Percentiles rank a stretch among this genome's conserved stretches.
Evolutionary conservation across 2,797 vertebrate species (phyloP).

Genomic region (Periophthalmus magnuspinnatus): DNA sequence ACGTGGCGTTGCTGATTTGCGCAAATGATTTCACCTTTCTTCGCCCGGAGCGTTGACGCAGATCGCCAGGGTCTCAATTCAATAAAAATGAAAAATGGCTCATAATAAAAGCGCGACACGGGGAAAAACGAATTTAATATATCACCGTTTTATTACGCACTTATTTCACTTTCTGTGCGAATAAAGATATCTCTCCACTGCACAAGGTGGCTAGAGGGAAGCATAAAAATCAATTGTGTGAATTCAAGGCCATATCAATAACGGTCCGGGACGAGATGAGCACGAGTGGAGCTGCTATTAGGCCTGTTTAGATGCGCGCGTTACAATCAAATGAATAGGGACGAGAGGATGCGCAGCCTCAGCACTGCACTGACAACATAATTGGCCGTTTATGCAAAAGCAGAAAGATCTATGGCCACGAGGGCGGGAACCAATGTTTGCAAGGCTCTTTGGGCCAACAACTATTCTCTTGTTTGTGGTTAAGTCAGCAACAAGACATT

Average conservation of each 20-base stretch:
- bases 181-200: constrained; percentile 83
- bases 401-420: constrained; percentile 46
- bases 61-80: constrained; percentile 78
- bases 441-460: constrained; percentile 24
- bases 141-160: constrained; percentile 86
- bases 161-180: constrained; percentile 83
- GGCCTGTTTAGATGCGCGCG: constrained; percentile 67
- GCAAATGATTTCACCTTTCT: constrained; percentile 79
- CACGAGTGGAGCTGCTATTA: constrained; percentile 60
- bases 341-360: constrained; percentile 44
- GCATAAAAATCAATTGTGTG: constrained; percentile 86
- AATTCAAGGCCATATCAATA: constrained; percentile 81
- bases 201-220: constrained; percentile 81
- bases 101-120: constrained; percentile 83
- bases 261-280: constrained; percentile 57
- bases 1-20: constrained; percentile 54
- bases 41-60: constrained; percentile 66
- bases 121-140: constrained; percentile 84
- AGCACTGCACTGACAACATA: constrained; percentile 51
- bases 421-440: constrained; percentile 33
- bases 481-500: constrained; percentile 33
- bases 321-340: constrained; percentile 65
- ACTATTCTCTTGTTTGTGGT: constrained; percentile 15
- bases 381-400: constrained; percentile 66
- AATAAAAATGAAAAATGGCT: constrained; percentile 83